Conservation (phyloP, 2,797 vertebrate genomes). For the Champsocephalus gunnari region DNA sequence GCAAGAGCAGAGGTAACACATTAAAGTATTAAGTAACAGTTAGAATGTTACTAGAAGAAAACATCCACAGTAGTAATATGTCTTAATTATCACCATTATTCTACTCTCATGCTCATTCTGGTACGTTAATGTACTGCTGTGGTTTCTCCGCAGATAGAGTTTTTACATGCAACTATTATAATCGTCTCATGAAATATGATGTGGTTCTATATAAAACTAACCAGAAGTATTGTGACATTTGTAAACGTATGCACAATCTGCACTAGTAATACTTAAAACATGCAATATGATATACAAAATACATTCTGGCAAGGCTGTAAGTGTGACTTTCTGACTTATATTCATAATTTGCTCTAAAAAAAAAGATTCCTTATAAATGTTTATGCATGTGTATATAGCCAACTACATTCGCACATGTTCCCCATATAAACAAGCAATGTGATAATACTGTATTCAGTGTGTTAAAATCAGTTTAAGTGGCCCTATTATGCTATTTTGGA, state of each 20-base stretch:
- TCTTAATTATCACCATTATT: not conserved
- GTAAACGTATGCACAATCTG: not conserved
- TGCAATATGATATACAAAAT: not conserved
- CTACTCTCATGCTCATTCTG: not conserved
- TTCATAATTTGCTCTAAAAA: not conserved
- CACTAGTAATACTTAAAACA: not conserved
- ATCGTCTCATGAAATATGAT: not conserved
- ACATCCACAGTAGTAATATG: conserved; percentile 2
- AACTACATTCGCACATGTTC: not conserved
- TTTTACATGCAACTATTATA: not conserved
- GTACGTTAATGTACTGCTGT: not conserved
- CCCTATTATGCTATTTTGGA: too few relatives aligned
- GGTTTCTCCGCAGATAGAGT: not conserved
- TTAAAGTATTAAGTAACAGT: conserved; percentile 27
- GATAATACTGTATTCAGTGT: too few relatives aligned
- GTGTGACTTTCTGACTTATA: not conserved
- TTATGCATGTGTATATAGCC: not conserved
- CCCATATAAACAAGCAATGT: too few relatives aligned
- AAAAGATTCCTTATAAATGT: not conserved
- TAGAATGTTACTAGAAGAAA: not conserved
- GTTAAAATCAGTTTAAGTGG: too few relatives aligned
- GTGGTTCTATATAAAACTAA: not conserved
- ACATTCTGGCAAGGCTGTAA: not conserved
- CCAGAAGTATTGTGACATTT: not conserved
- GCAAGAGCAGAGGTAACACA: conserved; percentile 28